Evolutionary conservation across 2,888 invertebrate species (phyloP).

Genomic region (Agonopterix alstromeriana): DNA sequence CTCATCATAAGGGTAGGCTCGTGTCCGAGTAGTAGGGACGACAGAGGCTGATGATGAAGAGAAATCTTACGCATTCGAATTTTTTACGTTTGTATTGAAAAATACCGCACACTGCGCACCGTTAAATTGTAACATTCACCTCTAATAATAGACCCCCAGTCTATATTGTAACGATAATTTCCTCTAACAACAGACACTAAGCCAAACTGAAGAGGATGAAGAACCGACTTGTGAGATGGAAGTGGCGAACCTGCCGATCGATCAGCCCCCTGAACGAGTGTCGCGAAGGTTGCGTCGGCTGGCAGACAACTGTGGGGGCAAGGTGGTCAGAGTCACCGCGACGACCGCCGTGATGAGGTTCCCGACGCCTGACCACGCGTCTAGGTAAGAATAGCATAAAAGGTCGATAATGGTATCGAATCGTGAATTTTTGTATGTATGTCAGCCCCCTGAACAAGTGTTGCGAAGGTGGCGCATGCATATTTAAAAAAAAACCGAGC

Average conservation of each 20-base stretch:
- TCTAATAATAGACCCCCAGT: too few relatives aligned
- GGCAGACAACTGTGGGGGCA: conserved; percentile 89
- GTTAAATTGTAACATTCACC: too few relatives aligned
- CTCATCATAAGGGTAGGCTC: too few relatives aligned
- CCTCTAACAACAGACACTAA: conserved; percentile 21
- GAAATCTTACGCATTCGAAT: too few relatives aligned
- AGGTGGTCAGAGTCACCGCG: conserved; percentile 79
- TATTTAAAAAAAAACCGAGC: too few relatives aligned
- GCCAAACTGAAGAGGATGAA: conserved; percentile 49
- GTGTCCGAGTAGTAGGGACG: too few relatives aligned
- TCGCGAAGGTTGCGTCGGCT: conserved; percentile 81
- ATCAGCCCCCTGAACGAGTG: conserved; percentile 74
- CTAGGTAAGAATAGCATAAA: conserved; percentile 76
- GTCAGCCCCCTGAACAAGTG: conserved; percentile 72
- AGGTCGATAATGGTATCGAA: too few relatives aligned
- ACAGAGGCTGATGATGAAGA: too few relatives aligned
- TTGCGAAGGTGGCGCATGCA: conserved; percentile 77
- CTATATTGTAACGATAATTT: not conserved
- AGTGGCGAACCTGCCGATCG: conserved; percentile 81
- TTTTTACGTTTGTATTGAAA: too few relatives aligned
- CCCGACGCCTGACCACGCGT: conserved; percentile 81
- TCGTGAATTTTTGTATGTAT: too few relatives aligned
- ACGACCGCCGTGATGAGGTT: conserved; percentile 83
- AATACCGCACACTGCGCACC: too few relatives aligned
- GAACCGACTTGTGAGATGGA: conserved; percentile 76